Conservation (phyloP, 2,113 vertebrate species). For the Myrmecophaga tridactyla region DNA sequence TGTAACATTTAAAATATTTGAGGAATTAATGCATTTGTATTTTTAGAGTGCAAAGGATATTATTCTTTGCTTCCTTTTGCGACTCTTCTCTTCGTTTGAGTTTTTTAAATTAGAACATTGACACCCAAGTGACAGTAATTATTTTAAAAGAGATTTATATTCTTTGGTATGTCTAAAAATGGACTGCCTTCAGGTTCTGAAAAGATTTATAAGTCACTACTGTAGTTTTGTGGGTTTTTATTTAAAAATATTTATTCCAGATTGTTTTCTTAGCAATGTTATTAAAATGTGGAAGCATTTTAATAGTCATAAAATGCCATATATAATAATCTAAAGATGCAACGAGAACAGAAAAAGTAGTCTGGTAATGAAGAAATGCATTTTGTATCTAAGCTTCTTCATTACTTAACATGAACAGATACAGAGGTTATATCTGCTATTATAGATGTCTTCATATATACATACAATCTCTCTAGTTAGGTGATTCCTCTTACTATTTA, state of each 20-base stretch:
- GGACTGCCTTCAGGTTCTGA: not conserved
- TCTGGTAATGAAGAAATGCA: not conserved
- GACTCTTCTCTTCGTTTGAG: not conserved
- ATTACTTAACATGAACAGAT: not conserved
- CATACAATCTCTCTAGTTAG: not conserved
- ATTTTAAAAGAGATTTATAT: not conserved
- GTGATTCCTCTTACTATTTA: not conserved
- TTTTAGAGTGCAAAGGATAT: not conserved
- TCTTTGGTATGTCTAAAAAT: not conserved
- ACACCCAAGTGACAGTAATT: not conserved
- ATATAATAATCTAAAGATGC: not conserved
- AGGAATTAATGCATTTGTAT: not conserved
- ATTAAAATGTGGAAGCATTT: not conserved
- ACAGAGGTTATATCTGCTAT: not conserved
- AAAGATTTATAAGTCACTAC: not conserved
- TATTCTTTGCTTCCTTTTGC: not conserved
- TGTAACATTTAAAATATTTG: not conserved
- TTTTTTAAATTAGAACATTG: not conserved
- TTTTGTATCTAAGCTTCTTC: not conserved
- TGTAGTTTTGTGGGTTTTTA: not conserved
- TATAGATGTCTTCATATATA: not conserved
- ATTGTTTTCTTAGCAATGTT: not conserved
- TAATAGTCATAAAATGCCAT: not conserved
- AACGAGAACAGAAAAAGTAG: not conserved
- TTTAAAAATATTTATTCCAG: not conserved